A percentile compares a stretch with the other conserved stretches of the same genome.
Conservation (phyloP, 2,888 invertebrate genomes). For the Therioaphis trifolii region DNA sequence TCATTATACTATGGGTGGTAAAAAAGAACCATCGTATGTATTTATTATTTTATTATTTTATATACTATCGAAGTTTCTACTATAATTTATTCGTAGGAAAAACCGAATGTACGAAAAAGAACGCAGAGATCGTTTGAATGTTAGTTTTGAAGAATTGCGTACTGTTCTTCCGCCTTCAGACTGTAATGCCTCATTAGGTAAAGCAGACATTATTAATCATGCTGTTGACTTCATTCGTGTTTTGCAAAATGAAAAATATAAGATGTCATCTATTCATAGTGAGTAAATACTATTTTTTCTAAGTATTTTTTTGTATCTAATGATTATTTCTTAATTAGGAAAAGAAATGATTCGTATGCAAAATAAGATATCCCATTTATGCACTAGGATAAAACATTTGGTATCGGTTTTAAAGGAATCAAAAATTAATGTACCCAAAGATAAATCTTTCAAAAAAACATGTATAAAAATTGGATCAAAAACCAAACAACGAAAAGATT, state of each 20-base stretch:
- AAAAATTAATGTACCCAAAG: constrained; percentile 53
- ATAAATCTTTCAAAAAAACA: constrained; percentile 28
- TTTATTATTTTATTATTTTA: neutral
- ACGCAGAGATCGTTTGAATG: constrained; percentile 67
- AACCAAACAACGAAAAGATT: constrained; percentile 37
- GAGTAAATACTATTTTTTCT: constrained; percentile 11
- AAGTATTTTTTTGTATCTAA: neutral
- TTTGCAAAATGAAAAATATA: constrained; percentile 66
- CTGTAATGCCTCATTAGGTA: constrained; percentile 66
- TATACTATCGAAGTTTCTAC: neutral
- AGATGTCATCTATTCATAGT: constrained; percentile 63
- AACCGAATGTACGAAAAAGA: constrained; percentile 67
- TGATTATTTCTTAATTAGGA: constrained; percentile 30
- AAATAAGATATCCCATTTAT: constrained; percentile 47
- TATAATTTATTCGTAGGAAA: constrained; percentile 64
- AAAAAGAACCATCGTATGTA: constrained; percentile 65
- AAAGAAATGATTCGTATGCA: constrained; percentile 49
- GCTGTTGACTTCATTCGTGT: constrained; percentile 67
- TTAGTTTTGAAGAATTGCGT: constrained; percentile 68
- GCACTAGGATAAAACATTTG: constrained; percentile 49
- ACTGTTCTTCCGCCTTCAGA: constrained; percentile 68
- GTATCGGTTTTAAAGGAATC: constrained; percentile 51
- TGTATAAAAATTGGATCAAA: constrained; percentile 29
- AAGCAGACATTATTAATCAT: constrained; percentile 67
- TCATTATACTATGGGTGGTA: constrained; percentile 64